Evolutionary conservation across 2,113 vertebrate genomes (phyloP), one percentile per base, ranked within the genome.

Genomic region (Apus apus): DNA sequence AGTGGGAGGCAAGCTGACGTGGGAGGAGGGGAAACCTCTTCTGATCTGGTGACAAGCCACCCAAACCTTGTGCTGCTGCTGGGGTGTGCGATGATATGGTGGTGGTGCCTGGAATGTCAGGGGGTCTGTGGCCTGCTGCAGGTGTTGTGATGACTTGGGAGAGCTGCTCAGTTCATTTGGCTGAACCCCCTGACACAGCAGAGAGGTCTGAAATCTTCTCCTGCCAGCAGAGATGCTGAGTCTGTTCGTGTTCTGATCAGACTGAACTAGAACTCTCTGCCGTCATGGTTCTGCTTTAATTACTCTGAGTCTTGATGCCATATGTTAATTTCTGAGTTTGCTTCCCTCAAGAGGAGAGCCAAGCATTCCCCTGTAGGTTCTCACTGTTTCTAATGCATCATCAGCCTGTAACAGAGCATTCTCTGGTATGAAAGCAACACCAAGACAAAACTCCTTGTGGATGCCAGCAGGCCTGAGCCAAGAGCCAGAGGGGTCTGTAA

Each of bases 11-110:
- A 67, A 79, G 43, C 8, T 78, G 56, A 32, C 6, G 26, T 3
- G 5, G 22, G 22, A 25, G 61, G 8, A 84, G 50, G 38, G 60
- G 32, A 66, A 74, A 29, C 2, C 5, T 72, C 70, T 27, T 43
- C 46, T 56, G 60, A 20, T 20, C 17, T 80, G 72, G 17, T 60
- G 51, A n/a, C 32, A 65, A 40, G 22, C 16, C 18, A 34, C 23
- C 56, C 51, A 21, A 5, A 77, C 36, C 17, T 7, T 34, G 53
- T 6, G 5, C 25, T 57, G 80, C 46, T 77, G 36, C 53, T 25
- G 4, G 40, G 22, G 36, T 1, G 6, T 36, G 53, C 5, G 0
- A 1, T 66, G 36, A 58, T 80, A 48, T 27, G 26, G 15, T 40
- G 58, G 8, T 50, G 61, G 23, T 22, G 6, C 81, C 45, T 38